Base-by-base conservation (phyloP, 1,140 invertebrate genomes). In the Diplogasteroides magnus region DNA sequence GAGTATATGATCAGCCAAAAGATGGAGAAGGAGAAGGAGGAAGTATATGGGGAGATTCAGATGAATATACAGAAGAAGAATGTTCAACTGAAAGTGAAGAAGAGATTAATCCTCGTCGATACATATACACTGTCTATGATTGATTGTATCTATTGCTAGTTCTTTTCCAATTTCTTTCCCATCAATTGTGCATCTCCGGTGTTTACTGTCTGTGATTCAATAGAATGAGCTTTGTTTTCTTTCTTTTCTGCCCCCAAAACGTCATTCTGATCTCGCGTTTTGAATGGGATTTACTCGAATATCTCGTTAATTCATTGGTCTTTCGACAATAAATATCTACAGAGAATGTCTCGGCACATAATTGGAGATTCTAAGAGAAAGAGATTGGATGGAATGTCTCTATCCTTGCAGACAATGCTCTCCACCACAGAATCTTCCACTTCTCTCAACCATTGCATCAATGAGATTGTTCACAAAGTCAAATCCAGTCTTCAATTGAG, bases 401-500 rank as follows among this genome's bases (percentile, higher is more conserved):
- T n/a, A n/a, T n/a, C n/a, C n/a, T 64, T 74, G 69, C 59, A 71
- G 66, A 61, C 73, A 74, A 64, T 67, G 62, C 26, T 62, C 60
- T 68, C 73, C 73, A 31, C 73, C 73, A 66, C 80, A 82, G 77
- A 82, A 82, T 31, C 80, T 76, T 57, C 76, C 74, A 32, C 79
- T 79, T 62, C 80, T 75, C 61, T 82, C 79, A 57, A 83, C 80
- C 80, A 82, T 82, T 14, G 81, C 78, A 65, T 82, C 80, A 37
- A 82, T 80, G 23, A 82, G 67, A 66, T 82, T 82, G 72, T 82
- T 82, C 19, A 82, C 77, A 60, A 82, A 82, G 48, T 82, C 80
- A 64, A 82, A 82, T 19, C 80, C 80, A 48, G 79, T 81, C 67
- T 82, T 82, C 15, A 82, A 71, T 59, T 82, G 80, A 31, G 73